These are phyloP conservation scores for Puma concolor DNA, from an alignment of 2,113 vertebrate species.

Conservation along the genomic window DNA sequence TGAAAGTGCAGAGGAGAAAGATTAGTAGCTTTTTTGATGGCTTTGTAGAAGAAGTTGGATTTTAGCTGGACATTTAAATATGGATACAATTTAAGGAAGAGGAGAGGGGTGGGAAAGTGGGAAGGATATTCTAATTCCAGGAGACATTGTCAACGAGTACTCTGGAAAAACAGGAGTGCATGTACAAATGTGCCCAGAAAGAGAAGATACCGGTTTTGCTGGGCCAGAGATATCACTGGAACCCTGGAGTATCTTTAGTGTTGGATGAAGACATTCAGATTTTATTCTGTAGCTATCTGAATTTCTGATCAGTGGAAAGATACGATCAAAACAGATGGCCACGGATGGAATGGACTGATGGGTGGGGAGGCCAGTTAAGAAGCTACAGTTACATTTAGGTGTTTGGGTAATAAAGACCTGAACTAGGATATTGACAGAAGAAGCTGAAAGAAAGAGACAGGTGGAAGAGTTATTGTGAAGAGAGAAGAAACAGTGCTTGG, in stretches of 20 bases:
- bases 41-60: background rate
- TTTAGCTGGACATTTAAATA: background rate
- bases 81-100: slow-evolving; percentile 29
- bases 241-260: background rate
- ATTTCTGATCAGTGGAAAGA: background rate
- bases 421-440: background rate
- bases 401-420: background rate
- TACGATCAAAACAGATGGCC: background rate
- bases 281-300: background rate
- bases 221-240: background rate
- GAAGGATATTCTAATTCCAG: background rate
- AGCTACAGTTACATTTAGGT: background rate
- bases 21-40: background rate
- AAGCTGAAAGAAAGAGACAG: background rate
- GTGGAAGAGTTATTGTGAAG: background rate
- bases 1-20: background rate
- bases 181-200: background rate
- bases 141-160: background rate
- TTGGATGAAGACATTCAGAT: background rate
- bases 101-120: background rate
- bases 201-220: background rate
- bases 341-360: background rate
- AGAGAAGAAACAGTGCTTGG: background rate
- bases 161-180: background rate
- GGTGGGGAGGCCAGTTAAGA: background rate